Conservation (phyloP, 2,113 vertebrate genomes). For the Myiozetetes cayanensis region DNA sequence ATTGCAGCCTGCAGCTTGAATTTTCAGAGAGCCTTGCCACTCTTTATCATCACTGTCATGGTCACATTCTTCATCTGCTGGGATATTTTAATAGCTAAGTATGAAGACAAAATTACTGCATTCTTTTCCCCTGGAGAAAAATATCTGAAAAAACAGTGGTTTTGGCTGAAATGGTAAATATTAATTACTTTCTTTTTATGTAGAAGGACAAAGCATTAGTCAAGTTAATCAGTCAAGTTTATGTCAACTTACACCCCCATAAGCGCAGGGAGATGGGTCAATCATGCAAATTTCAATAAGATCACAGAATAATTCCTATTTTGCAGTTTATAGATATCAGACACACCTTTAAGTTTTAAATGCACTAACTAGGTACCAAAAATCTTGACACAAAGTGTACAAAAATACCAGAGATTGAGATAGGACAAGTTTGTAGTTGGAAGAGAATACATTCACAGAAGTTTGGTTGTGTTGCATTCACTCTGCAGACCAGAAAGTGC, state of each 20-base stretch:
- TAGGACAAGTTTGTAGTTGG: not conserved
- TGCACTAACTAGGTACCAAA: not conserved
- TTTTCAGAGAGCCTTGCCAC: conserved; percentile 78
- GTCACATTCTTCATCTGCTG: conserved; percentile 79
- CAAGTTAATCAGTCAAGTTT: not conserved
- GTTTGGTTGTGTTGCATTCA: not conserved
- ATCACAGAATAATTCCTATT: not conserved
- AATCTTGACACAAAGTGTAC: not conserved
- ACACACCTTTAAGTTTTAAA: not conserved
- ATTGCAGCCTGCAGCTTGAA: conserved; percentile 81
- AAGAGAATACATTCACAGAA: not conserved
- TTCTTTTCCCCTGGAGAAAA: conserved; percentile 55
- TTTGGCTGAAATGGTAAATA: conserved; percentile 85
- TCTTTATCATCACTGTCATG: conserved; percentile 77
- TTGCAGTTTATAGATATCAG: not conserved
- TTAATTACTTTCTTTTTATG: not conserved
- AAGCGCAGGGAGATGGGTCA: not conserved
- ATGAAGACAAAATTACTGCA: conserved; percentile 69
- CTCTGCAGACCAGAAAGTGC: not conserved
- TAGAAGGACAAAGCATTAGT: not conserved
- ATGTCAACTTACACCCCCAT: not conserved
- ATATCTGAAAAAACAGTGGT: conserved; percentile 68
- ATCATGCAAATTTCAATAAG: not conserved
- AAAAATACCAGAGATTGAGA: not conserved
- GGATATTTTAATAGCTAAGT: conserved; percentile 80